These are phyloP conservation scores for Ptychobarbus kaznakovi DNA, from an alignment of 2,797 vertebrate genomes.

Conservation along the genomic window DNA sequence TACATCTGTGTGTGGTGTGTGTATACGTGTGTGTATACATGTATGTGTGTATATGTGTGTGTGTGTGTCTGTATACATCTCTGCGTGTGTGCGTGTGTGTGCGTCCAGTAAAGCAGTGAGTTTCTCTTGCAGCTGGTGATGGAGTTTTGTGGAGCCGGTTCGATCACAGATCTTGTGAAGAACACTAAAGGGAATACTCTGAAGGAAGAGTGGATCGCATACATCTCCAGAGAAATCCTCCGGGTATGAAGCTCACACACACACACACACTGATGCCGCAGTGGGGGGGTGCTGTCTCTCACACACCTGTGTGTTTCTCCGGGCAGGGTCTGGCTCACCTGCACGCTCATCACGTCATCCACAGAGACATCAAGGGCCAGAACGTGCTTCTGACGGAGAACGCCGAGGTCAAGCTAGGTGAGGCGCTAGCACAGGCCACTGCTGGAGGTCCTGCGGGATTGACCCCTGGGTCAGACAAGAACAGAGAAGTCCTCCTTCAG, in stretches of 20 bases:
- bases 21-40: not conserved
- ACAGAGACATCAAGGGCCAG: slow-evolving; percentile 98
- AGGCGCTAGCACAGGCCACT: not conserved
- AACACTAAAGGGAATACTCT: slow-evolving; percentile 98
- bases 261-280: not conserved
- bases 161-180: slow-evolving; percentile 98
- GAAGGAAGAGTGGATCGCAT: slow-evolving; percentile 99
- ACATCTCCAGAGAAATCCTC: slow-evolving; percentile 98
- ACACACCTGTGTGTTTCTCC: not conserved
- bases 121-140: slow-evolving; percentile 88
- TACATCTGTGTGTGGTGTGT: not conserved
- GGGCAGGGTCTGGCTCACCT: slow-evolving; percentile 92
- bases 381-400: slow-evolving; percentile 98
- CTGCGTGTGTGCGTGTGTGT: not conserved
- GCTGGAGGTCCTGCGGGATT: not conserved
- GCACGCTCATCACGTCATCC: slow-evolving; percentile 97
- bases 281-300: not conserved
- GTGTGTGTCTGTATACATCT: too few relatives aligned
- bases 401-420: slow-evolving; percentile 96
- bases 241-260: slow-evolving; percentile 76
- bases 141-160: slow-evolving; percentile 98
- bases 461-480: not conserved
- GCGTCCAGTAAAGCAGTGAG: not conserved
- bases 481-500: not conserved
- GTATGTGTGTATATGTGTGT: too few relatives aligned